Evolutionary conservation across 2,888 invertebrate species (phyloP).

Genomic region (Morpho achilles): DNA sequence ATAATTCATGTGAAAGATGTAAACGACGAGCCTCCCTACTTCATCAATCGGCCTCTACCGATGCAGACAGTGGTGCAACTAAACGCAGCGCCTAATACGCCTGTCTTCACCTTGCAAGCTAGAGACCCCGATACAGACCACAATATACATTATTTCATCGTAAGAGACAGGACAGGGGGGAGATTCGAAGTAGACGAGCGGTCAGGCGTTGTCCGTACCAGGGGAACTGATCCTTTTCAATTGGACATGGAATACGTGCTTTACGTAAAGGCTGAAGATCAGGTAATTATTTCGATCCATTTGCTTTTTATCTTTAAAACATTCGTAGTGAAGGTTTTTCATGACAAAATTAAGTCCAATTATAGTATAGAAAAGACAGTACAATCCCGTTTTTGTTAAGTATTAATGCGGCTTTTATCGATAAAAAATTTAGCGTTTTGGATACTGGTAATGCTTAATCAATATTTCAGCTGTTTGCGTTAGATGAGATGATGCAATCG

Average conservation of each 20-base stretch:
- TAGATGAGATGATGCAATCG: no score
- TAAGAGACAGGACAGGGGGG: slow-evolving; percentile 91
- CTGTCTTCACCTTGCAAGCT: slow-evolving; percentile 98
- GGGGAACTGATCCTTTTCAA: slow-evolving; percentile 95
- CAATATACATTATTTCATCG: slow-evolving; percentile 97
- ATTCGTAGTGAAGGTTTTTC: no score
- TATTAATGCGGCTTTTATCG: background rate
- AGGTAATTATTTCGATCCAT: slow-evolving; percentile 52
- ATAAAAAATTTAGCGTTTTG: no score
- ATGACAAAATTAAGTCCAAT: no score
- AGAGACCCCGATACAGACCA: slow-evolving; percentile 98
- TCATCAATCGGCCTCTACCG: slow-evolving; percentile 97
- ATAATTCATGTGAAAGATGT: slow-evolving; percentile 97
- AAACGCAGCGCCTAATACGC: slow-evolving; percentile 96
- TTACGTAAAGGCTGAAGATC: slow-evolving; percentile 97
- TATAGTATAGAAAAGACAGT: no score
- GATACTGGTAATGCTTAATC: no score
- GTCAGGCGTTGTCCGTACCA: slow-evolving; percentile 94
- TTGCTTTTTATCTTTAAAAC: no score
- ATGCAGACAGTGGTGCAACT: slow-evolving; percentile 98
- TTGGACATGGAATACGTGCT: slow-evolving; percentile 97
- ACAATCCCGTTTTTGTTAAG: background rate
- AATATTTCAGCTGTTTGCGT: no score
- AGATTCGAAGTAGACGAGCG: slow-evolving; percentile 93
- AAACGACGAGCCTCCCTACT: slow-evolving; percentile 98